These are phyloP conservation scores for Chymomyza amoena DNA, from an alignment of 2,888 invertebrate species.

Conservation along the genomic window DNA sequence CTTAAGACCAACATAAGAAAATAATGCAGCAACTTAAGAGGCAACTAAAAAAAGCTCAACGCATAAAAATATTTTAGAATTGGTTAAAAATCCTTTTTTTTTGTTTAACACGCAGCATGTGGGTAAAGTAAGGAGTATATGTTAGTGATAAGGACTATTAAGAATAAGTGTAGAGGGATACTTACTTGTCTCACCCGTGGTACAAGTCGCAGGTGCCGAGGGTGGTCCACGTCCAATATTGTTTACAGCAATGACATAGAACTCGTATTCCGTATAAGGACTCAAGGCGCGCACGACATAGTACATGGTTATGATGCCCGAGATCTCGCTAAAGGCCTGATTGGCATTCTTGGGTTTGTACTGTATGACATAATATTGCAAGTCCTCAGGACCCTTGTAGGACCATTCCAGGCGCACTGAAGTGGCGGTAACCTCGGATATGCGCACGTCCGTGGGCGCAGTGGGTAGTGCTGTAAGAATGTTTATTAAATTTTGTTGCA, in stretches of 20 bases:
- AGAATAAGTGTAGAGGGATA: conserved; percentile 41
- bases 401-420: conserved; percentile 96
- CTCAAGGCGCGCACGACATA: conserved; percentile 93
- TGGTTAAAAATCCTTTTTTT: conserved; percentile 42
- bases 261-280: conserved; percentile 97
- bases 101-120: conserved; percentile 42
- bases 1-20: conserved; percentile 35
- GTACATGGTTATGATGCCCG: conserved; percentile 94
- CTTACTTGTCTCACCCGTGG: conserved; percentile 98
- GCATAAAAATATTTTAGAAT: conserved; percentile 28
- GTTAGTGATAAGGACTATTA: neutral
- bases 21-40: conserved; percentile 32
- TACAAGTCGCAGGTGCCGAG: conserved; percentile 92
- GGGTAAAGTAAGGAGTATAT: conserved; percentile 66
- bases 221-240: conserved; percentile 95
- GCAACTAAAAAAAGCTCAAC: conserved; percentile 6
- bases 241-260: conserved; percentile 97
- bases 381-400: conserved; percentile 91
- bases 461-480: conserved; percentile 88
- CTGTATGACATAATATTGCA: conserved; percentile 97
- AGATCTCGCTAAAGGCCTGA: conserved; percentile 93
- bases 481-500: neutral
- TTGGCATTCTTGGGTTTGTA: conserved; percentile 97
- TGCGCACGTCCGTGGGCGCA: conserved; percentile 92
- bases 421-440: conserved; percentile 95